phyloP scores from a whole-genome alignment of 1,140 invertebrate species.

The Drosophila tristis region DNA sequence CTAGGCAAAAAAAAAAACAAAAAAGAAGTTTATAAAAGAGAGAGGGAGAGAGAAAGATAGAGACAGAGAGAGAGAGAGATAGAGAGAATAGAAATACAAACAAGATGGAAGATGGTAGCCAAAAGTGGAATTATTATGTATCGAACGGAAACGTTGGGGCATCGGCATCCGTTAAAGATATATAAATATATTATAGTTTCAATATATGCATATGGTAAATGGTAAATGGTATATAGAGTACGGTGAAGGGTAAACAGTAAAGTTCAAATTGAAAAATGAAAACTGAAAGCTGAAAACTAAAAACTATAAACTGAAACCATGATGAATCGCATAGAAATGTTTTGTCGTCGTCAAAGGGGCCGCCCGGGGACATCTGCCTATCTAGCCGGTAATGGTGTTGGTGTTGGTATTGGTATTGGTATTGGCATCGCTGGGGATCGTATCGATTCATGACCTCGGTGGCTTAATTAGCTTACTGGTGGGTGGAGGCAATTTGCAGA shows the following conservation, averaged over 20 bases:
- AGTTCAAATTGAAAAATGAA: too few species aligned
- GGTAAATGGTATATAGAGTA: conserved; percentile 13
- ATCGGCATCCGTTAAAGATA: conserved; percentile 29
- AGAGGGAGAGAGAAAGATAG: conserved; percentile 6
- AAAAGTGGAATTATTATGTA: conserved; percentile 74
- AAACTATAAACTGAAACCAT: too few species aligned
- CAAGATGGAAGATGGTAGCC: conserved; percentile 50
- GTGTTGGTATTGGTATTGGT: too few species aligned
- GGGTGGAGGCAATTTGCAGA: conserved; percentile 91
- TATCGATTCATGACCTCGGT: conserved; percentile 73
- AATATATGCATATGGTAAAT: conserved; percentile 14
- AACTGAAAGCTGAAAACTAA: too few species aligned
- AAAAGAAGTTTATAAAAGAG: conserved; percentile 40
- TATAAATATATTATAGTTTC: conserved; percentile 2
- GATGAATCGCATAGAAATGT: conserved; percentile 27
- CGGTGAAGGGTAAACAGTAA: conserved; percentile 15
- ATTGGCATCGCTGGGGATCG: conserved; percentile 16
- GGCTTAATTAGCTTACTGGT: conserved; percentile 91
- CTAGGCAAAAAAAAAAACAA: conserved; percentile 57
- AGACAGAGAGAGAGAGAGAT: neutral
- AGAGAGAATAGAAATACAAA: neutral
- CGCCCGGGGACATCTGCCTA: conserved; percentile 28
- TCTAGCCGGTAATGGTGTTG: neutral
- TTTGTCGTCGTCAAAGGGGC: conserved; percentile 27
- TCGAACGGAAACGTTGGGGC: conserved; percentile 57